Evolutionary conservation across 2,113 vertebrate species (phyloP).

Genomic region (Bucco capensis): DNA sequence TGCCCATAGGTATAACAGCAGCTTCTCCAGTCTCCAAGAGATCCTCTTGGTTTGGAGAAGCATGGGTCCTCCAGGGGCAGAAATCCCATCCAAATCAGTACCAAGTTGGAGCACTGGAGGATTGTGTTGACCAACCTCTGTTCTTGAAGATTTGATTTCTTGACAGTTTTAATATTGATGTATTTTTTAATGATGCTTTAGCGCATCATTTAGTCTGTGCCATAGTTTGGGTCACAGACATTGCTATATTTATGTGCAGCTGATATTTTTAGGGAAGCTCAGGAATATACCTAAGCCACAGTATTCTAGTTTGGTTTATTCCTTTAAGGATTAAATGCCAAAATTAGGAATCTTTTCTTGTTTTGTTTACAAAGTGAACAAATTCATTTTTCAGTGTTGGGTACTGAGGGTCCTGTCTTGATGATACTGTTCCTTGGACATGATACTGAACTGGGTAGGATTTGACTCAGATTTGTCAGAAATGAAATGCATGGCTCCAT

Average conservation of each 20-base stretch:
- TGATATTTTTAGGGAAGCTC: background rate
- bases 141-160: background rate
- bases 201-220: background rate
- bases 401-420: conserved; percentile 17
- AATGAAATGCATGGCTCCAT: conserved; percentile 16
- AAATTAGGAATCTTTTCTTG: background rate
- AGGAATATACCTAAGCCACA: background rate
- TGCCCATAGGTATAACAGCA: background rate
- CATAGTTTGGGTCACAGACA: background rate
- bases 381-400: conserved; percentile 4
- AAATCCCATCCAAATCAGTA: background rate
- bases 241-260: background rate
- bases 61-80: background rate
- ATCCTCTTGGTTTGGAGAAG: background rate
- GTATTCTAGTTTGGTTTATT: background rate
- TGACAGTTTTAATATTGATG: background rate
- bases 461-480: conserved; percentile 6
- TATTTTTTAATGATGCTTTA: background rate
- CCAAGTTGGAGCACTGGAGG: background rate
- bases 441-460: conserved; percentile 38
- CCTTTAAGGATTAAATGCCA: background rate
- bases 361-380: conserved; percentile 7
- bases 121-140: background rate
- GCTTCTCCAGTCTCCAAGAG: background rate
- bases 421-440: conserved; percentile 3